Conservation (phyloP, 1,140 invertebrate genomes). For the Tyrophagus putrescentiae region DNA sequence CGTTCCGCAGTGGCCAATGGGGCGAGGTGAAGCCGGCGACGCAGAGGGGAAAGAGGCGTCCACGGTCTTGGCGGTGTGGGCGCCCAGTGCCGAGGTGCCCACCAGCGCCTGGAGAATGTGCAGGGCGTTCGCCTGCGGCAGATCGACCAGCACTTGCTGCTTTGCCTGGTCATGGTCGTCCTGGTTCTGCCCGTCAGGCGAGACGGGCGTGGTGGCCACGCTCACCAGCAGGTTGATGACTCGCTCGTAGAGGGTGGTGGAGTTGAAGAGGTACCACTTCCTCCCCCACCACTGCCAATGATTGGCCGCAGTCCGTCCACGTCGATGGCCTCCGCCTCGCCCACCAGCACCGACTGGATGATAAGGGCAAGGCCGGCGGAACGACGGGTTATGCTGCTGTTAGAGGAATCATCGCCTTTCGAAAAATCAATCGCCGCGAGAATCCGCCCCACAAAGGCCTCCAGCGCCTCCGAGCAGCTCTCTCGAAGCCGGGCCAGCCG, state of each 20-base stretch:
- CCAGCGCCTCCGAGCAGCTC: too few relatives aligned
- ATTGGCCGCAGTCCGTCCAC: not conserved
- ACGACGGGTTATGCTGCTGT: not conserved
- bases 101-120: conserved; percentile 10
- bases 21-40: not conserved
- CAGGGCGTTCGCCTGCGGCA: conserved; percentile 14
- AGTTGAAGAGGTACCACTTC: too few relatives aligned
- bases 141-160: not conserved
- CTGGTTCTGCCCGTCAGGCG: not conserved
- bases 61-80: not conserved
- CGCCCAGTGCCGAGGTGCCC: not conserved
- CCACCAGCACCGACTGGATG: conserved; percentile 13
- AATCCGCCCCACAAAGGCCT: not conserved
- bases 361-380: conserved; percentile 18
- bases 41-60: conserved; percentile 14
- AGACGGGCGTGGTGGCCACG: not conserved
- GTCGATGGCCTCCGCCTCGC: conserved; percentile 14
- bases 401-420: not conserved
- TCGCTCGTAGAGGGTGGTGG: not conserved
- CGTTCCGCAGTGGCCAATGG: conserved; percentile 14
- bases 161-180: too few relatives aligned
- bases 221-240: not conserved
- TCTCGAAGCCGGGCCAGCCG: too few relatives aligned
- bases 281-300: not conserved
- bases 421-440: not conserved